These are phyloP conservation scores for Anabacerthia variegaticeps DNA, from an alignment of 2,797 vertebrate species.

Conservation along the genomic window DNA sequence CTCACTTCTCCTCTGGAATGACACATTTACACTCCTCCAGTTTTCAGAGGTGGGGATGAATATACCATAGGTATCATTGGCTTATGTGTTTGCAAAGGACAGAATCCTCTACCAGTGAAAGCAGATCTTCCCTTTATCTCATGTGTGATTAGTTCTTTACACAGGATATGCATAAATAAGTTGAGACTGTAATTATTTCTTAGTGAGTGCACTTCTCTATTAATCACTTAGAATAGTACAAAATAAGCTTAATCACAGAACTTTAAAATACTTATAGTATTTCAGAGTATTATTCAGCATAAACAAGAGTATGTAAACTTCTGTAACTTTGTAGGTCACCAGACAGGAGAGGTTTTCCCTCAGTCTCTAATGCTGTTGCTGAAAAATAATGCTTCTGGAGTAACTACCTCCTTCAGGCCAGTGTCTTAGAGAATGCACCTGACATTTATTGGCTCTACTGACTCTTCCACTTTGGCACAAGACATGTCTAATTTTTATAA, in stretches of 20 bases:
- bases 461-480: not conserved
- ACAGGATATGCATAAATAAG: not conserved
- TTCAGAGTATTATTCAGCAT: not conserved
- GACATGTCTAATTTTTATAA: not conserved
- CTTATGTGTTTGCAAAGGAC: not conserved
- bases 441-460: fast-evolving
- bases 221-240: not conserved
- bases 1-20: not conserved
- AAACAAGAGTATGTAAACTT: not conserved
- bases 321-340: not conserved
- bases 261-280: not conserved
- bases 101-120: not conserved
- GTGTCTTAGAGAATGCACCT: not conserved
- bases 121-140: not conserved
- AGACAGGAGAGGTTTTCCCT: not conserved
- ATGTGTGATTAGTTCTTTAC: not conserved
- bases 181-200: not conserved
- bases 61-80: not conserved
- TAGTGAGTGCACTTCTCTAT: not conserved
- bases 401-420: not conserved
- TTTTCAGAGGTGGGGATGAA: not conserved
- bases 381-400: not conserved
- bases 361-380: not conserved
- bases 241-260: not conserved
- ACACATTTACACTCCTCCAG: not conserved